A percentile compares a stretch with the other conserved stretches of the same genome.
Conservation (phyloP, 1,140 invertebrate genomes). For the Polyergus mexicanus region DNA sequence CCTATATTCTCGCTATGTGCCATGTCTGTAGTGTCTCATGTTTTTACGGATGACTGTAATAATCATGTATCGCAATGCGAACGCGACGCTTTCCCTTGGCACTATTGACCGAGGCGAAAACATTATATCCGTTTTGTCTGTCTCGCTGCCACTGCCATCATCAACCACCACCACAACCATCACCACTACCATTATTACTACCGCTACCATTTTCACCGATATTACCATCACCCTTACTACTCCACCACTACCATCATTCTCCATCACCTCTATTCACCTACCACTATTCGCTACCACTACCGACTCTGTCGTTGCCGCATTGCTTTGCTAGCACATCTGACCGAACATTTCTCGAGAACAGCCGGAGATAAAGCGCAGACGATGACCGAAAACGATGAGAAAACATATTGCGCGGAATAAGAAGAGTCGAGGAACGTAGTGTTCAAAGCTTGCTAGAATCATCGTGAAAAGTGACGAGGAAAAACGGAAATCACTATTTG, state of each 20-base stretch:
- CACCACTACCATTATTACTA: background rate
- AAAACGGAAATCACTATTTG: background rate
- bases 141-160: background rate
- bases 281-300: too few species aligned
- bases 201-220: background rate
- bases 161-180: background rate
- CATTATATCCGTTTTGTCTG: slow-evolving; percentile 52
- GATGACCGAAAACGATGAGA: slow-evolving; percentile 21
- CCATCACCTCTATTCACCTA: background rate
- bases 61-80: slow-evolving; percentile 64
- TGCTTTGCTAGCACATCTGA: background rate
- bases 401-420: background rate
- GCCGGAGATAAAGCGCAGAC: slow-evolving; percentile 10
- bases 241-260: background rate
- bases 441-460: slow-evolving; percentile 3
- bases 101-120: slow-evolving; percentile 73
- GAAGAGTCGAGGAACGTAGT: background rate
- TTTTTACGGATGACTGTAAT: slow-evolving; percentile 69
- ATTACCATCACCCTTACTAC: background rate
- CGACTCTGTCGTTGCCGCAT: background rate
- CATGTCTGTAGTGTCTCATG: slow-evolving; percentile 56
- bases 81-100: slow-evolving; percentile 72
- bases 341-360: slow-evolving; percentile 28
- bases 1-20: slow-evolving; percentile 24
- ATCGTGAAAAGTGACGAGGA: background rate